Evolutionary conservation across 1,140 invertebrate genomes (phyloP).

Genomic region (Anastrepha ludens): DNA sequence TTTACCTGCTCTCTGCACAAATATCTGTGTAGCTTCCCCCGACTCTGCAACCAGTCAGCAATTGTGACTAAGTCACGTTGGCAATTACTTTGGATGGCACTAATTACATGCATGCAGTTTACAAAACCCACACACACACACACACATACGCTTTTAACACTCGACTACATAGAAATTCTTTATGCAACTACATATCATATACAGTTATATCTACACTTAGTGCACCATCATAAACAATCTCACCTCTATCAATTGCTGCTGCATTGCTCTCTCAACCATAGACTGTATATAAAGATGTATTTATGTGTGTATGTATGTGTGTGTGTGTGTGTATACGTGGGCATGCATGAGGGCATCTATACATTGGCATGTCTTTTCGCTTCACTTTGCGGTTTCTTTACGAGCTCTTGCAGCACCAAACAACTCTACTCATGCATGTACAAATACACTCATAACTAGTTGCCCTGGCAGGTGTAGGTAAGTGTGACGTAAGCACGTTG

Average conservation of each 20-base stretch:
- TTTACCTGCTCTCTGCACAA: no score
- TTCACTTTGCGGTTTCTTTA: constrained; percentile 27
- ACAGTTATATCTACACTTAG: no score
- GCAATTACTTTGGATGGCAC: constrained; percentile 51
- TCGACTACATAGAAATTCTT: background rate
- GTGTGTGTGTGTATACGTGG: background rate
- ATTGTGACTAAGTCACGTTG: constrained; percentile 42
- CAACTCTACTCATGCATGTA: background rate
- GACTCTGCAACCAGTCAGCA: background rate
- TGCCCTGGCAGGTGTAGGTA: background rate
- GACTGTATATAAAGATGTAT: background rate
- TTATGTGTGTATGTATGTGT: background rate
- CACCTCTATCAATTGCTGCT: constrained; percentile 26
- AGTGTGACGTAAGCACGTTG: background rate
- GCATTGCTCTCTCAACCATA: background rate
- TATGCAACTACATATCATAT: background rate
- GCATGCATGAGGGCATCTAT: no score
- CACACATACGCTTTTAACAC: background rate
- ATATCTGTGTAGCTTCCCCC: background rate
- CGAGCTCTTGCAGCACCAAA: background rate
- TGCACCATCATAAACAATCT: background rate
- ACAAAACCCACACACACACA: background rate
- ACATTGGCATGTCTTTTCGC: constrained; percentile 4
- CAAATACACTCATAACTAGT: background rate
- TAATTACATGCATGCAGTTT: constrained; percentile 49